A percentile compares a stretch with the other conserved stretches of the same genome.
Conservation (phyloP, 2,888 invertebrate genomes). For the Conistra vaccinii region DNA sequence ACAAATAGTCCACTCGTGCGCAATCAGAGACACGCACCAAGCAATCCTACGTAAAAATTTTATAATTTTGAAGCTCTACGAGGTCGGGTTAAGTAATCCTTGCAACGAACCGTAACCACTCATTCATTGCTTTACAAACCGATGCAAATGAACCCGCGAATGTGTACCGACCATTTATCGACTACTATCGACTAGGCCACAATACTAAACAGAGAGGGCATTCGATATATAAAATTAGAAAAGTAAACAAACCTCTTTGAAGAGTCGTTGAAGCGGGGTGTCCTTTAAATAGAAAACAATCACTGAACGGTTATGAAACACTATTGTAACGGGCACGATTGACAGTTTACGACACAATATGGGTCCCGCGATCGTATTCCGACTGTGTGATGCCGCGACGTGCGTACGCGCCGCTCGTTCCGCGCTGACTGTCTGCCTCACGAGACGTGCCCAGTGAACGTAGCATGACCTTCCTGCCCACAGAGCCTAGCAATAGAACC, state of each 20-base stretch:
- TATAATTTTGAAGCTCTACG: constrained; percentile 67
- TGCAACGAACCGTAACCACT: constrained; percentile 82
- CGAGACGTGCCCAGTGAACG: constrained; percentile 81
- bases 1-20: constrained; percentile 45
- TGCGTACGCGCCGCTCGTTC: constrained; percentile 86
- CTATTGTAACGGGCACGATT: constrained; percentile 85
- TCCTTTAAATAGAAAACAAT: constrained; percentile 82
- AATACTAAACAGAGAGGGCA: constrained; percentile 70
- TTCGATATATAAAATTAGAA: constrained; percentile 65
- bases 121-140: constrained; percentile 84
- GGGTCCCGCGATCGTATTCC: constrained; percentile 79
- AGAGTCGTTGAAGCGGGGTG: constrained; percentile 77
- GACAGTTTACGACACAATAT: constrained; percentile 79
- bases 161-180: constrained; percentile 74
- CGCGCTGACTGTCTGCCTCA: constrained; percentile 86
- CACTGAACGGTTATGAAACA: constrained; percentile 84
- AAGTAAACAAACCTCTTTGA: constrained; percentile 83
- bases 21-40: constrained; percentile 61
- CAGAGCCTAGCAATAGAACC: constrained; percentile 83
- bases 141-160: constrained; percentile 82
- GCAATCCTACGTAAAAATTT: constrained; percentile 43
- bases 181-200: constrained; percentile 78
- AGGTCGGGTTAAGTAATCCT: constrained; percentile 85
- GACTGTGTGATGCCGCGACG: constrained; percentile 71
- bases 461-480: constrained; percentile 88